Base-by-base conservation (phyloP, 2,888 invertebrate genomes). In the Nomada goodeniana region DNA sequence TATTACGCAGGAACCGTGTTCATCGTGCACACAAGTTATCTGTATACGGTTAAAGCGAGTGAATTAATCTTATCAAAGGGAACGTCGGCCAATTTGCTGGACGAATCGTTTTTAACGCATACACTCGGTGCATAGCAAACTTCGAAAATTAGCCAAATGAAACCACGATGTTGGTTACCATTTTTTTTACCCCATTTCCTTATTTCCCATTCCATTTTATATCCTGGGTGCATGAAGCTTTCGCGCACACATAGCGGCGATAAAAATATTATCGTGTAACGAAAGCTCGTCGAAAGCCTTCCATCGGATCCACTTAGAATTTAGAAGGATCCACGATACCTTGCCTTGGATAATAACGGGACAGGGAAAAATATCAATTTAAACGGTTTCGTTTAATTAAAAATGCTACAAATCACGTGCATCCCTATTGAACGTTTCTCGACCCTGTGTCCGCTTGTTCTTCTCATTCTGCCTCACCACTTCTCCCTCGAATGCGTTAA, bases 351-450 rank as follows among this genome's bases (percentile, higher is more conserved):
- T 13, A 61, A 50, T 61, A 68, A 68, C 67, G 55, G 20, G n/a
- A 15, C 26, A 55, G 61, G 75, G 47, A 50, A 78, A 77, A 68
- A 60, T 36, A 50, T 77, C 2, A 52, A 67, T 72, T 67, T 15
- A 80, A 72, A 50, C 26, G 61, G 44, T 50, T 47, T 61, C 55
- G 50, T 65, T 78, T 65, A 78, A 78, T 80, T 80, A 78, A 78
- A 7, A 78, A 78, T 78, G 67, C 61, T 55, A 78, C 55, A 72
- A 80, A 78, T 78, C 59, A 70, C 67, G 47, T 7, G 57, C 44
- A 36, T 29, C 42, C 42, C 52, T 11, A 26, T 18, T 47, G 47
- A 20, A 1, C 55, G 23, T 68, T 75, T 36, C 44, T 53, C 65
- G 23, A 4, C 20, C 20, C 64, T 5, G 44, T n/a, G 20, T n/a